Base-by-base conservation (phyloP, 2,113 vertebrate species). In the Nycticebus coucang region DNA sequence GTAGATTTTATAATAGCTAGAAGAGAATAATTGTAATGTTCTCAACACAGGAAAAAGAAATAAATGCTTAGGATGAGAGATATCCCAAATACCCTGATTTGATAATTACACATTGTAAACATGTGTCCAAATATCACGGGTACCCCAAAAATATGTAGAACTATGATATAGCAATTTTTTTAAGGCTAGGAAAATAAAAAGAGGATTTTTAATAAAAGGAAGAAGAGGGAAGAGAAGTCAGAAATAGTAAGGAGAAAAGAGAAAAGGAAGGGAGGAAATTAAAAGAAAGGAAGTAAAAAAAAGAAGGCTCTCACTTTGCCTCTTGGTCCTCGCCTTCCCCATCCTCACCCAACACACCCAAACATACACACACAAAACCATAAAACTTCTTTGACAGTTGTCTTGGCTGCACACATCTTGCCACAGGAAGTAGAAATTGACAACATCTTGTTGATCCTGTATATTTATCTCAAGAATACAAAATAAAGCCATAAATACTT, bases 401-500 rank as follows among this genome's bases (percentile, higher is more conserved):
- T 74, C 50, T 87, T 35, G 78, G 37, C 28, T 69, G 13, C 18
- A 12, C 17, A 37, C 21, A 57, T 62, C 28, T 92, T 74, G 28
- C 22, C 26, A 79, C 4, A 72, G 17, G 28, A 78, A 62, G 21
- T 35, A 75, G 21, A 79, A 75, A 62, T 14, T 82, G 87, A 68
- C 37, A 88, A 74, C 68, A 62, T 50, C 57, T 28, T 86, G 74
- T 78, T 68, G 24, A 93, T 64, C 30, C 17, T 82, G 89, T 33
- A n/a, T 50, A 90, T 33, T 86, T 7, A 87, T 57, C 92, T 95
- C 81, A 90, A 92, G 41, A 66, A 75, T 17, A 71, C 30, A 95
- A 87, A 93, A 80, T 68, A 90, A 41, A 10, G 41, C 53, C 68
- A 66, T 45, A 83, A 64, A 71, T 5, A 77, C 3, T 77, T 33